A percentile compares a stretch with the other conserved stretches of the same genome.
These are phyloP conservation scores for Pseudoatta argentina DNA, from an alignment of 1,140 invertebrate species.

Conservation along the genomic window DNA sequence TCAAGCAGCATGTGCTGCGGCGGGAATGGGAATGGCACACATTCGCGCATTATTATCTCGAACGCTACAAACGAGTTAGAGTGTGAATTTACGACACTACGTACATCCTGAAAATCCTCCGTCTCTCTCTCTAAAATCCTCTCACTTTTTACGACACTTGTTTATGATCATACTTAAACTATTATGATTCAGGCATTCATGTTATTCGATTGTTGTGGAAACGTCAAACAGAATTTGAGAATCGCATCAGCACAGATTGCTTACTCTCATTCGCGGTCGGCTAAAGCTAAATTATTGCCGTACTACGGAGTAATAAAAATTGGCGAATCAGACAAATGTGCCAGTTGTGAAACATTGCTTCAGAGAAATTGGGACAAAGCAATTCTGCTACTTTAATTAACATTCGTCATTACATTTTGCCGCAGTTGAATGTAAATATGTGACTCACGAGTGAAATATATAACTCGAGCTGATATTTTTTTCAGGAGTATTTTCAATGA, in stretches of 20 bases:
- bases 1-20: conserved; percentile 7
- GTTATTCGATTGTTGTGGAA: background rate
- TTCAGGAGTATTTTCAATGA: background rate
- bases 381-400: conserved; percentile 46
- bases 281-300: conserved; percentile 22
- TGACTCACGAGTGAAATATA: background rate
- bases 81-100: conserved; percentile 36
- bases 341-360: conserved; percentile 25
- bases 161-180: conserved; percentile 51
- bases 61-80: conserved; percentile 34
- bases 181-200: conserved; percentile 31
- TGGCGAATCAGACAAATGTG: background rate
- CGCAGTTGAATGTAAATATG: background rate
- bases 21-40: background rate
- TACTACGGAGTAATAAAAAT: conserved; percentile 24
- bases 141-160: conserved; percentile 55
- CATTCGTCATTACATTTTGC: conserved; percentile 5
- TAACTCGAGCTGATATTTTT: background rate
- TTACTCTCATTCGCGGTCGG: conserved; percentile 6
- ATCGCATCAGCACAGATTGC: conserved; percentile 10
- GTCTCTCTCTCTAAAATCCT: background rate
- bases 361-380: conserved; percentile 24
- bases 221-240: conserved; percentile 26
- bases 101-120: conserved; percentile 27
- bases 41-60: conserved; percentile 48